Base-by-base conservation (phyloP, 2,797 vertebrate genomes). In the Enteromius mattozi region DNA sequence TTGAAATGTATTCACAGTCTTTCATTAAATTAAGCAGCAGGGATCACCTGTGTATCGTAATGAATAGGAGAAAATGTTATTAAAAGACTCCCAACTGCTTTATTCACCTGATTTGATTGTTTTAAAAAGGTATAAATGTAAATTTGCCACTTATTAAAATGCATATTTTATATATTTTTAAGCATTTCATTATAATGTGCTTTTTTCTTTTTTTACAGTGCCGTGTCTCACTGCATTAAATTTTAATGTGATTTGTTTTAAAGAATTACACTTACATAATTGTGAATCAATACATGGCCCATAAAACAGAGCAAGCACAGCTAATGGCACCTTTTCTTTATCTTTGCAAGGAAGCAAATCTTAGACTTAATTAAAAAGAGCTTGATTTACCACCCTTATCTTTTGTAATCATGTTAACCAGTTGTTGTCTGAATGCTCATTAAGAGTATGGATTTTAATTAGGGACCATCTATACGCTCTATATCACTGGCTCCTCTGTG, bases 381-480 rank as follows among this genome's bases (percentile, higher is more conserved):
- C 89, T 88, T 89, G 92, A 94, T 95, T 93, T 94, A 94, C 92
- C 88, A 91, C 87, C 92, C 91, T 93, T 95, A 95, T 95, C 94
- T 92, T 89, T 91, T 89, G 92, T 94, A 94, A 95, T 94, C 93
- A 94, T 94, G 93, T 94, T 93, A 94, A 94, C 91, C 93, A 94
- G 92, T 91, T 91, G 89, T 88, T 89, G 90, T 89, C 91, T 92
- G 91, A 92, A 94, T 94, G 92, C 92, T 92, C 93, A 94, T 95
- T 95, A 94, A 90, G 91, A 86, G 88, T 94, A 94, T 95, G 90
- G 94, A 94, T 94, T 95, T 94, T 95, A 94, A 94, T 95, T 94
- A 95, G 93, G 88, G 92, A 86, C 87, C 90, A 89, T 88, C 85
- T 88, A 91, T 91, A 93, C 87, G 88, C 86, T 89, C 89, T 89